Conservation (phyloP, 2,113 vertebrate genomes). For the Zingel zingel region DNA sequence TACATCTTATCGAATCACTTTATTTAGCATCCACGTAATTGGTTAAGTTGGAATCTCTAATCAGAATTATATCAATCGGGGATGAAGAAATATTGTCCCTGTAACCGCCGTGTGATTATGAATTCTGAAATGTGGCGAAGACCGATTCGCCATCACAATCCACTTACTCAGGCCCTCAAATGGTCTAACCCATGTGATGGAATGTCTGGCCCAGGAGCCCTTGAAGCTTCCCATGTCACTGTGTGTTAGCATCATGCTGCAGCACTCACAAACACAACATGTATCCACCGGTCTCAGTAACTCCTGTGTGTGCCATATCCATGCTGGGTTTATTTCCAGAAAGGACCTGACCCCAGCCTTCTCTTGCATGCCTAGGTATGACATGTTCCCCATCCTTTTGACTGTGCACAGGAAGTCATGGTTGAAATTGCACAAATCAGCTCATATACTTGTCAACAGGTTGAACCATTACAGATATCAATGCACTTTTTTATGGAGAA, state of each 20-base stretch:
- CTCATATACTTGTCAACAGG: neutral
- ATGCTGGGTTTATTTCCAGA: neutral
- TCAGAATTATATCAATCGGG: neutral
- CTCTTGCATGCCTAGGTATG: neutral
- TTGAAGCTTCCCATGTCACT: conserved; percentile 74
- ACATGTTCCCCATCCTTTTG: neutral
- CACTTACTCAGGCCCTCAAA: conserved; percentile 75
- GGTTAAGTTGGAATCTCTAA: no score
- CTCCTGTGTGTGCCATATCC: conserved; percentile 20
- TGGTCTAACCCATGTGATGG: conserved; percentile 73
- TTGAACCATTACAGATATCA: neutral
- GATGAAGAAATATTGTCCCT: no score
- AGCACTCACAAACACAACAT: neutral
- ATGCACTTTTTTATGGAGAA: neutral
- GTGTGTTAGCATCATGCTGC: conserved; percentile 68
- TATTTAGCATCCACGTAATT: no score
- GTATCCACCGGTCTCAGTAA: conserved; percentile 71
- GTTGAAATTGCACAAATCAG: neutral
- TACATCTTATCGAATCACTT: no score
- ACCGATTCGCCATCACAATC: conserved; percentile 74
- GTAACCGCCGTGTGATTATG: neutral
- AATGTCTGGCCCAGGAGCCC: conserved; percentile 70
- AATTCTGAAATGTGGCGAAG: neutral
- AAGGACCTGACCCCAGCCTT: neutral
- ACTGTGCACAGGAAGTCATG: neutral